phyloP scores from a whole-genome alignment of 2,797 vertebrate species.

The Melanotaenia pygmaea region DNA sequence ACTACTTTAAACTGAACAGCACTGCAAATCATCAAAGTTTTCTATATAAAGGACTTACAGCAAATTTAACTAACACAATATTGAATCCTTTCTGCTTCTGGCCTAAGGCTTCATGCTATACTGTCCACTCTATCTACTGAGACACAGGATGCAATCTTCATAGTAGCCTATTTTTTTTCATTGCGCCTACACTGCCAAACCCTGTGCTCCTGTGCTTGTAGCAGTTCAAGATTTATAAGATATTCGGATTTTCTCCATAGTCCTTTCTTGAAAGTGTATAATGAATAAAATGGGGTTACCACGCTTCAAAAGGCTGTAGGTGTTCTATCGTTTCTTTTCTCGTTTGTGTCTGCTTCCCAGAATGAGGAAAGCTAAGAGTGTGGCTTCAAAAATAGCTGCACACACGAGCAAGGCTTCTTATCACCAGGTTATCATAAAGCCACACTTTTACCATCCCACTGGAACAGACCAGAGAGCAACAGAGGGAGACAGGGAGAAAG shows the following conservation, averaged over 20 bases:
- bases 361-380: constrained; percentile 20
- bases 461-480: constrained; percentile 40
- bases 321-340: constrained; percentile 30
- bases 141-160: background rate
- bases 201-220: background rate
- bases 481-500: constrained; percentile 13
- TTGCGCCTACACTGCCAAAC: background rate
- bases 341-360: constrained; percentile 23
- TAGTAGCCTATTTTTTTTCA: background rate
- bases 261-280: background rate
- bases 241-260: background rate
- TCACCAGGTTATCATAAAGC: constrained; percentile 65
- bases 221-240: background rate
- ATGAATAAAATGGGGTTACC: constrained; percentile 5
- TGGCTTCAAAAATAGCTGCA: constrained; percentile 54
- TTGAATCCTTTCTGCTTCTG: background rate
- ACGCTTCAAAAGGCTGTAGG: constrained; percentile 13
- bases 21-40: background rate
- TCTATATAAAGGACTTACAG: background rate
- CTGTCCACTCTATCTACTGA: background rate
- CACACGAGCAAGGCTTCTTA: constrained; percentile 47
- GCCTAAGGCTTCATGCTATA: background rate
- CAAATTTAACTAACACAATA: background rate
- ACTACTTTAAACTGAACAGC: background rate
- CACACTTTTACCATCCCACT: constrained; percentile 37